A percentile compares a stretch with the other conserved stretches of the same genome.
These are phyloP conservation scores for Trachythela sp. DNA, from an alignment of 64 coral and sea anemone genomes.

Conservation along the genomic window DNA sequence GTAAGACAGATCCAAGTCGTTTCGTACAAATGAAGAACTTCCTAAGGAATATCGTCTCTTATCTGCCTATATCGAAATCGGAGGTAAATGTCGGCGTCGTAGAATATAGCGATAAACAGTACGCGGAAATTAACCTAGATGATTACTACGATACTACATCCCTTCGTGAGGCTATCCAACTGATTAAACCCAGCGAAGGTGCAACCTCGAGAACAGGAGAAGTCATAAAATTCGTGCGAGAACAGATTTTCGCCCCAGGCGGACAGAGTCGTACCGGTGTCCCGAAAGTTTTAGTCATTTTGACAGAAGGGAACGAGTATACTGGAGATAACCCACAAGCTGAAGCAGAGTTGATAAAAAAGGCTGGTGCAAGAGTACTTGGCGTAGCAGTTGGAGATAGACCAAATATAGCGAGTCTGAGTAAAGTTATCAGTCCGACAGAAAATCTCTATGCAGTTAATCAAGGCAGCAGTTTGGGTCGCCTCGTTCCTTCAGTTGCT, in stretches of 20 bases:
- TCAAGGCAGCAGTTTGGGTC: background rate
- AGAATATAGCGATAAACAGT: constrained; percentile 24
- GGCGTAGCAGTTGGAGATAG: background rate
- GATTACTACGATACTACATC: background rate
- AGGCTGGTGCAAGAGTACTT: background rate
- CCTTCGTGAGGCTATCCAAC: background rate
- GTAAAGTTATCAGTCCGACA: background rate
- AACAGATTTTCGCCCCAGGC: background rate
- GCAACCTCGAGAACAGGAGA: background rate
- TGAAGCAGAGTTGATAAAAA: background rate
- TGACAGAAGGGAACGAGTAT: background rate
- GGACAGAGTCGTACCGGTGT: background rate
- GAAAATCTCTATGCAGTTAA: background rate
- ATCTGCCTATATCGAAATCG: background rate
- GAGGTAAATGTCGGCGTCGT: background rate
- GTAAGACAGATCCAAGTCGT: background rate
- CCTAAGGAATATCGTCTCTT: background rate
- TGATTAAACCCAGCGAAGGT: constrained; percentile 1
- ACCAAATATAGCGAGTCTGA: background rate
- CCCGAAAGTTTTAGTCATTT: background rate
- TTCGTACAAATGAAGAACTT: background rate
- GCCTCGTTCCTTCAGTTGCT: background rate
- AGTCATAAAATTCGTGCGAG: background rate
- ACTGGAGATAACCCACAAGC: background rate
- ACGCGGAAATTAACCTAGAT: background rate